phyloP scores from a whole-genome alignment of 2,888 invertebrate genomes.

The Phasia obesa region DNA sequence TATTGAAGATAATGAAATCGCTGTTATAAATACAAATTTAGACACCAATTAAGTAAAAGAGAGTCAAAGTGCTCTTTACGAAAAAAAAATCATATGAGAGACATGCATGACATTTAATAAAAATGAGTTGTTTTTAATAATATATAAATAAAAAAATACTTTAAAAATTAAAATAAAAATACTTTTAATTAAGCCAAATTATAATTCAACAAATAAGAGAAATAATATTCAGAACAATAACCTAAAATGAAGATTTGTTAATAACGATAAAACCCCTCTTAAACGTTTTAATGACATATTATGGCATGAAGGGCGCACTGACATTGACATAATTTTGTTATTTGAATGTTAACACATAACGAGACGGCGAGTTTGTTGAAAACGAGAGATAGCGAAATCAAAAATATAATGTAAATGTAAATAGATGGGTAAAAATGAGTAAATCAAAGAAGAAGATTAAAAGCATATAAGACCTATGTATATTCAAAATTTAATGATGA shows the following conservation, averaged over 20 bases:
- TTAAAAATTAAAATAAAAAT: background rate
- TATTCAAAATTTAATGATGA: conserved; percentile 35
- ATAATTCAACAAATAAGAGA: conserved; percentile 24
- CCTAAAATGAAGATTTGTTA: conserved; percentile 43
- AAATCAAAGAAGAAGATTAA: conserved; percentile 35
- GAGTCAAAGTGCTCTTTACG: conserved; percentile 48
- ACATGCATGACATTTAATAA: conserved; percentile 63
- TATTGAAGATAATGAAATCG: conserved; percentile 58
- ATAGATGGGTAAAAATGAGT: conserved; percentile 2
- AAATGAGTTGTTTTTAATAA: background rate
- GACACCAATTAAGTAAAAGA: conserved; percentile 55
- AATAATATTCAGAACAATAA: background rate
- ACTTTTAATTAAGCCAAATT: conserved; percentile 8
- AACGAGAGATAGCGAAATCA: conserved; percentile 52
- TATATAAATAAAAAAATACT: background rate
- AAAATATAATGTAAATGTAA: background rate
- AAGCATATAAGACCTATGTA: conserved; percentile 27
- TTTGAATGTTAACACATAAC: conserved; percentile 49
- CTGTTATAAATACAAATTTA: conserved; percentile 41
- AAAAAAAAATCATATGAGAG: conserved; percentile 33
- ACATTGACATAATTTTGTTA: conserved; percentile 59
- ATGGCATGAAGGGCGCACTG: conserved; percentile 62
- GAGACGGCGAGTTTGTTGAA: conserved; percentile 47
- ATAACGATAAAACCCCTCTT: conserved; percentile 59
- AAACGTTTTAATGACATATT: conserved; percentile 63